Evolutionary conservation across 2,888 invertebrate genomes (phyloP).

Genomic region (Athalia cordata): DNA sequence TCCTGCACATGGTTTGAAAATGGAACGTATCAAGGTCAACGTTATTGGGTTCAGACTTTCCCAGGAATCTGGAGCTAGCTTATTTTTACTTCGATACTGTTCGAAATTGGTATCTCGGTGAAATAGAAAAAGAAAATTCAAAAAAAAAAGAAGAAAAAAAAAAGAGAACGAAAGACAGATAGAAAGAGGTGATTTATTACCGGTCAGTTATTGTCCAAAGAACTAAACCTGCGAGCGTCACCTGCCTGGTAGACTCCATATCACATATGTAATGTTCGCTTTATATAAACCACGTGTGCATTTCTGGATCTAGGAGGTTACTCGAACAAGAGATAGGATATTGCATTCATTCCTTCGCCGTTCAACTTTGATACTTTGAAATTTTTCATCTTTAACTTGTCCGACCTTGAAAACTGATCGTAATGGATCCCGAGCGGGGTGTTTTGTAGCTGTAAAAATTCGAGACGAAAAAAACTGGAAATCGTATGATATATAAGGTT

Average conservation of each 20-base stretch:
- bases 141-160: not conserved
- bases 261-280: not conserved
- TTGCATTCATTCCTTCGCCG: too few species aligned
- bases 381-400: too few species aligned
- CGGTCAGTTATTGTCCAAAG: constrained; percentile 34
- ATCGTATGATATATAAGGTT: too few species aligned
- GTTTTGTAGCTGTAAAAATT: too few species aligned
- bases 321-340: too few species aligned
- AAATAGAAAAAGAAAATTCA: not conserved
- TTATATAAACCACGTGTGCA: not conserved
- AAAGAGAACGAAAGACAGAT: not conserved
- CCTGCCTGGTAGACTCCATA: constrained; percentile 7
- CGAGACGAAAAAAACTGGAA: too few species aligned
- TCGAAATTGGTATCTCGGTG: constrained; percentile 31
- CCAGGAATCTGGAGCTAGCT: constrained; percentile 34
- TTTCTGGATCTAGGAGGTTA: too few species aligned
- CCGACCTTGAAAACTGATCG: too few species aligned
- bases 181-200: constrained; percentile 35
- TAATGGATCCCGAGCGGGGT: too few species aligned
- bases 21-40: constrained; percentile 8
- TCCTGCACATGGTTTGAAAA: constrained; percentile 19
- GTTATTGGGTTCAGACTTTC: constrained; percentile 34
- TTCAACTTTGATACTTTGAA: too few species aligned
- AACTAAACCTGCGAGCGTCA: constrained; percentile 23
- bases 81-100: constrained; percentile 37